These are phyloP conservation scores for Drosophila rellima DNA, from an alignment of 2,888 invertebrate species.

Conservation along the genomic window DNA sequence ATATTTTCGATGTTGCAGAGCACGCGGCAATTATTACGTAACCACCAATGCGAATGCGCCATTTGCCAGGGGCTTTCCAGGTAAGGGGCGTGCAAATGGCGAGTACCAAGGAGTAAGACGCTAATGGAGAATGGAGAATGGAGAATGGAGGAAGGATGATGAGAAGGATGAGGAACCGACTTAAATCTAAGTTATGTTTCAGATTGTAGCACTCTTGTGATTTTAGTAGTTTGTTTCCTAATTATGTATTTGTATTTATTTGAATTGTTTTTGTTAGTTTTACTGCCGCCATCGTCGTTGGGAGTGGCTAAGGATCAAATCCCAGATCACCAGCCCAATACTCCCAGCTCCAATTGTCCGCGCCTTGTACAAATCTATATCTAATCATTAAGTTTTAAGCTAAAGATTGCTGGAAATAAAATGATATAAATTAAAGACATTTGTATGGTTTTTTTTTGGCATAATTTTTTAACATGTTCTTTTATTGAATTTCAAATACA, in stretches of 20 bases:
- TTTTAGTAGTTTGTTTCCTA: conserved; percentile 79
- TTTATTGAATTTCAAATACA: conserved; percentile 82
- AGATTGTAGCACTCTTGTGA: conserved; percentile 71
- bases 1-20: conserved; percentile 86
- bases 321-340: conserved; percentile 4
- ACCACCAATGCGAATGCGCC: conserved; percentile 93
- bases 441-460: conserved; percentile 42
- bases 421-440: conserved; percentile 23
- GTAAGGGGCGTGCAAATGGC: conserved; percentile 86
- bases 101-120: conserved; percentile 83
- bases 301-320: conserved; percentile 13
- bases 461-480: conserved; percentile 75
- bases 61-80: conserved; percentile 93
- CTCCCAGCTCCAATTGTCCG: conserved; percentile 39
- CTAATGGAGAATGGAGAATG: conserved; percentile 28
- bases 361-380: conserved; percentile 72
- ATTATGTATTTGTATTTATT: conserved; percentile 66
- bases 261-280: conserved; percentile 52
- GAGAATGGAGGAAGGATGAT: too few species aligned
- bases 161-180: not conserved
- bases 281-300: conserved; percentile 63
- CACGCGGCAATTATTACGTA: conserved; percentile 94
- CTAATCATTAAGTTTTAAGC: conserved; percentile 74
- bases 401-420: conserved; percentile 33
- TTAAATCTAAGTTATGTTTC: conserved; percentile 15